phyloP scores from a whole-genome alignment of 2,113 vertebrate species.

The Lepus europaeus region DNA sequence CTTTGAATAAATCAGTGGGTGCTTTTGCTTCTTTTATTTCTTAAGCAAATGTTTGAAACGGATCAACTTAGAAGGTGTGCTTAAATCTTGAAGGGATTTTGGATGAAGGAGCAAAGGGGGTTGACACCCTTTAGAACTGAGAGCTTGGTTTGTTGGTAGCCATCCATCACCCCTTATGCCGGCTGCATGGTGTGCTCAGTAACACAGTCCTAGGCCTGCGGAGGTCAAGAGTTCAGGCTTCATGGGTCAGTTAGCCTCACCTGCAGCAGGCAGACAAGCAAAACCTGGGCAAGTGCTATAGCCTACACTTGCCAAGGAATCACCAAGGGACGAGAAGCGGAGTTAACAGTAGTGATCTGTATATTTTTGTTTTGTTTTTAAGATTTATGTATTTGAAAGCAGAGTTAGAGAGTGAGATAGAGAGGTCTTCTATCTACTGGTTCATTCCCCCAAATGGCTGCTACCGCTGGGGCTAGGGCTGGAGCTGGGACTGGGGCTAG shows the following conservation, averaged over 20 bases:
- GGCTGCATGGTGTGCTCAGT: slow-evolving; percentile 2
- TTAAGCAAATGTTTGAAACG: slow-evolving; percentile 83
- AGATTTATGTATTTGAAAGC: too few species aligned
- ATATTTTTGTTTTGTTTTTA: too few species aligned
- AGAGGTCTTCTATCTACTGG: too few species aligned
- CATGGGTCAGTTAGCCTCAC: neutral
- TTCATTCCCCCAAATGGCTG: too few species aligned
- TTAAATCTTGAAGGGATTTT: slow-evolving; percentile 78
- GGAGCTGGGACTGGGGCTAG: too few species aligned
- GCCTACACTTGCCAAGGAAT: neutral
- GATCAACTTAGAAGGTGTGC: slow-evolving; percentile 80
- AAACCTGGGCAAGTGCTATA: neutral
- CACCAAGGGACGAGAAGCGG: neutral
- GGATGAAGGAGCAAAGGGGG: slow-evolving; percentile 42
- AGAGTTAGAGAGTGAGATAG: too few species aligned
- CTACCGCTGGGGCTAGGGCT: too few species aligned
- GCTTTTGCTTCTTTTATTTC: slow-evolving; percentile 81
- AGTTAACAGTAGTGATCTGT: neutral
- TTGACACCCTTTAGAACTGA: slow-evolving; percentile 72
- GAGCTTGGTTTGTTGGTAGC: slow-evolving; percentile 67
- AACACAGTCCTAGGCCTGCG: neutral
- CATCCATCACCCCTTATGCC: slow-evolving; percentile 48
- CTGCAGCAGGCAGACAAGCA: neutral
- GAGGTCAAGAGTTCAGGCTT: slow-evolving; percentile 74
- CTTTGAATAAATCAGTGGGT: slow-evolving; percentile 77